Base-by-base conservation (phyloP, 2,797 vertebrate species). In the Heliangelus exortis region DNA sequence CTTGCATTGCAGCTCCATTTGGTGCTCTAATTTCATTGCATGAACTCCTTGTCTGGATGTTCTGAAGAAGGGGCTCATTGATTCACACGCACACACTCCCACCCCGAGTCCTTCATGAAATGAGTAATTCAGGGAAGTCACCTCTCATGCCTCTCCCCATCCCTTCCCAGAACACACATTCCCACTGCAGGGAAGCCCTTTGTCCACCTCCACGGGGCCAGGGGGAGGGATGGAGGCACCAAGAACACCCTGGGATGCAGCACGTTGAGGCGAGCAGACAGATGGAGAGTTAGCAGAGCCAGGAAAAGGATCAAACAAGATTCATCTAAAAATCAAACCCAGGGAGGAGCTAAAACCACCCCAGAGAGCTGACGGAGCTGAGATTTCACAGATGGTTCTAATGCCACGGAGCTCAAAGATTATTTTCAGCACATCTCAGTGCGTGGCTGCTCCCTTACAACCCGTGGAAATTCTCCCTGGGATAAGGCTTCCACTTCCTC, bases 351-450 rank as follows among this genome's bases (percentile, higher is more conserved):
- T 62, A 78, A 86, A 12, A 7, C 67, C 66, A 78, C 91, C 73
- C 75, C 73, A 3, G 87, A 72, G 84, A 88, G 87, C 67, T 80
- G 94, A 47, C 1, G 0, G 93, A 79, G 80, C 91, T 4, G 9
- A 25, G 88, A 74, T 76, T 67, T 41, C 91, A 87, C 92, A 96
- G 94, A 96, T 93, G 95, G 93, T 29, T 87, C 92, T 65, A 50
- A 45, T 57, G 85, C 21, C 92, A 77, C 8, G 47, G 34, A 95
- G 90, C 93, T 81, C 36, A 3, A 41, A 69, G 94, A 87, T 81
- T 69, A 89, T 91, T 96, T 82, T 15, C 0, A 74, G 91, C 61
- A 0, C 15, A 14, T 91, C 92, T 78, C 43, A 31, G 86, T 3
- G 68, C 5, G 26, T 15, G 9, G 80, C 90, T 91, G 87, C 74